Percentiles rank a stretch among this genome's conserved stretches.
Conservation (phyloP, 2,888 invertebrate genomes). For the Luffia ferchaultella region DNA sequence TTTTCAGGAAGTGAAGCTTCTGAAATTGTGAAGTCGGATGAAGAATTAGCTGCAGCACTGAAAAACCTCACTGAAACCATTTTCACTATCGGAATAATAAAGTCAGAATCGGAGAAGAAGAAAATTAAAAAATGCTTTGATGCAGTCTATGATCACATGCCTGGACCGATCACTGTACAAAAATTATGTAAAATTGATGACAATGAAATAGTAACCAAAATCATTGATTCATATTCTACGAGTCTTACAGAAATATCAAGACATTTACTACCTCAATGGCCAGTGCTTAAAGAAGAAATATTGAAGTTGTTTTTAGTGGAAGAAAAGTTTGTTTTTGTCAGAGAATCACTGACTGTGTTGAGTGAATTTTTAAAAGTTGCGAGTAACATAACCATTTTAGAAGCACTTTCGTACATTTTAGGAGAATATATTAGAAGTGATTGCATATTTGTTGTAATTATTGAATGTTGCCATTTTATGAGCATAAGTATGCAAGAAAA, state of each 20-base stretch:
- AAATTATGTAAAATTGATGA: conserved; percentile 66
- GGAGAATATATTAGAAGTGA: conserved; percentile 64
- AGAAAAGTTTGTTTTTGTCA: conserved; percentile 48
- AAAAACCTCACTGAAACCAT: conserved; percentile 33
- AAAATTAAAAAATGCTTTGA: conserved; percentile 22
- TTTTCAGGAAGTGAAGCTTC: conserved; percentile 31
- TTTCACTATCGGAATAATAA: conserved; percentile 28
- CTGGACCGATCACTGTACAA: conserved; percentile 72
- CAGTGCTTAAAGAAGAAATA: conserved; percentile 48
- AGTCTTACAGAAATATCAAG: conserved; percentile 55
- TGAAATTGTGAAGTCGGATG: conserved; percentile 16
- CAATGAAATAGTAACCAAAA: conserved; percentile 25
- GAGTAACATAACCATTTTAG: conserved; percentile 26
- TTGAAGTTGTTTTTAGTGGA: conserved; percentile 59
- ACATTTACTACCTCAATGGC: conserved; percentile 67
- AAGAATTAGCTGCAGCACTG: conserved; percentile 22
- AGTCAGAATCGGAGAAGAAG: conserved; percentile 31
- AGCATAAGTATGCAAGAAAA: conserved; percentile 18
- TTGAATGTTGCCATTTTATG: conserved; percentile 33
- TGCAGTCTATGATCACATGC: conserved; percentile 31
- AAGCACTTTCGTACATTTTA: conserved; percentile 43
- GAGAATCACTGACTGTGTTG: conserved; percentile 53
- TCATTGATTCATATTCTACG: conserved; percentile 50
- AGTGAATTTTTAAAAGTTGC: conserved; percentile 54
- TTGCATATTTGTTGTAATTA: conserved; percentile 56